Evolutionary conservation across 1,140 invertebrate genomes (phyloP), one percentile per base, ranked within the genome.

Genomic region (Aleiodes sp.): DNA sequence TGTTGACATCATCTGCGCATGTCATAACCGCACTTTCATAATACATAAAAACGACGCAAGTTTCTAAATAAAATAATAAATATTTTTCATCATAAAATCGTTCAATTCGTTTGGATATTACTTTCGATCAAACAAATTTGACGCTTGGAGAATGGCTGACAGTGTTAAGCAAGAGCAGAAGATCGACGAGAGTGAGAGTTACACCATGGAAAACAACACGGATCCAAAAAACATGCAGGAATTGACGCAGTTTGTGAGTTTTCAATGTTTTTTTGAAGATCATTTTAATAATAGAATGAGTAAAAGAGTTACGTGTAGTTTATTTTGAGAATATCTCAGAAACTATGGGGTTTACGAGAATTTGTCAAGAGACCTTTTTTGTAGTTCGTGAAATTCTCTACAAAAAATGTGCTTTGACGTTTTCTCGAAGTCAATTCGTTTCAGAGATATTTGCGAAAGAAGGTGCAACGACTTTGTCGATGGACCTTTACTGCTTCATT

Each of bases 171-270:
- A 87, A 33, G 90, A 91, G 35, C 85, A 89, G 70, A 91, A 89
- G 76, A 78, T 81, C 16, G 86, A 89, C 35, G 90, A 91, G 52
- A 81, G 80, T 21, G 88, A 90, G 68, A 88, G 86, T 77, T 90
- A 88, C 77, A 78, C 85, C 19, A 84, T 87, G 69, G 85, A 80
- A 43, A 91, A 88, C 78, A 90, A 88, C 75, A 90, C 88, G 73
- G 95, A 97, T 87, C 95, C 95, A 24, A 97, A 97, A 87, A 96
- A 96, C 85, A 92, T 97, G 85, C 94, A 97, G 84, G 96, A 97
- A 87, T 87, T 98, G 72, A 97, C 95, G 37, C 92, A 95, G 89
- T 97, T 96, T 85, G 95, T 97, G 90, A 93, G 94, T 92, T 10
- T 12, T 68, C 46, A 31, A 31, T 10, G 3, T 24, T n/a, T 10